These are phyloP conservation scores for Orthosia cruda DNA, from an alignment of 2,888 invertebrate genomes.

Conservation along the genomic window DNA sequence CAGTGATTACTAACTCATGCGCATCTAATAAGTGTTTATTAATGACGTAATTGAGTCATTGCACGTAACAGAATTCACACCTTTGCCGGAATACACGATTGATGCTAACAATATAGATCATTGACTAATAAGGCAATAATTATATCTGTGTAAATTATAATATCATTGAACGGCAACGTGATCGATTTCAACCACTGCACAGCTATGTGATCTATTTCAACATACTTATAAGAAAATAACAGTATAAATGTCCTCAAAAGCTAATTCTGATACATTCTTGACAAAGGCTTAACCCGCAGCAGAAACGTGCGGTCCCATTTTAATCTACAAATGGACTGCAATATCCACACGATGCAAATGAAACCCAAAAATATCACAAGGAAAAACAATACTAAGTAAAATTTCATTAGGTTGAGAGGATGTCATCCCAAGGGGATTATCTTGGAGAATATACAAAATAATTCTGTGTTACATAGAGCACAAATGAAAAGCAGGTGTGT, in stretches of 20 bases:
- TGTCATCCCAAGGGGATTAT: slow-evolving; percentile 11
- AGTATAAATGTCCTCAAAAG: neutral
- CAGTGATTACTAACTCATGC: slow-evolving; percentile 20
- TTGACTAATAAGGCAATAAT: slow-evolving; percentile 4
- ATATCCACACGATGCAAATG: slow-evolving; percentile 4
- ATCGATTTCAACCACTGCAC: neutral
- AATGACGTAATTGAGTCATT: slow-evolving; percentile 7
- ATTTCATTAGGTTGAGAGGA: slow-evolving; percentile 40
- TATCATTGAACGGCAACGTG: neutral
- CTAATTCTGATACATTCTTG: neutral
- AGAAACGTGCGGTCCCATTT: neutral
- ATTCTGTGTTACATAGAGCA: slow-evolving; percentile 4
- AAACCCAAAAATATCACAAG: neutral
- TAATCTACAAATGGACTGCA: slow-evolving; percentile 7
- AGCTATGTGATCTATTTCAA: neutral
- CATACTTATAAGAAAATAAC: neutral
- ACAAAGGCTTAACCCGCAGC: neutral
- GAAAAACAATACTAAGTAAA: slow-evolving; percentile 37
- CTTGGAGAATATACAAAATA: slow-evolving; percentile 31
- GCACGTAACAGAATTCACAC: neutral
- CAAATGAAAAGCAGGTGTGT: neutral
- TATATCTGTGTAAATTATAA: neutral
- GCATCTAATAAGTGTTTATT: neutral
- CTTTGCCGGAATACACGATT: slow-evolving; percentile 5
- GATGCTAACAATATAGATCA: neutral